phyloP scores from a whole-genome alignment of 2,888 invertebrate genomes.

The Isotomurus palustris region DNA sequence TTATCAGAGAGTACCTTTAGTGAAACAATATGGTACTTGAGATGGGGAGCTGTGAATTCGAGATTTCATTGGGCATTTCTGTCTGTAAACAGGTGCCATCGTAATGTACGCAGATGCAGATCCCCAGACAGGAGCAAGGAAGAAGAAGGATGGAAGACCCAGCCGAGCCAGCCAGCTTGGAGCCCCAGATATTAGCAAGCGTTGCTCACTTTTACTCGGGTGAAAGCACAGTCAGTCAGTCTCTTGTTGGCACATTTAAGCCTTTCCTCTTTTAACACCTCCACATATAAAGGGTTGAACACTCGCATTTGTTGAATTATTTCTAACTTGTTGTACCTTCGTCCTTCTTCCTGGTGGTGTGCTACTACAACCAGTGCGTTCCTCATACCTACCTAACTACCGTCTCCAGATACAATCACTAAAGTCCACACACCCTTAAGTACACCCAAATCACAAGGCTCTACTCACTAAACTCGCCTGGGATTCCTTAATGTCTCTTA shows the following conservation, averaged over 20 bases:
- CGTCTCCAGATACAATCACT: too few relatives aligned
- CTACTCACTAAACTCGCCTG: too few relatives aligned
- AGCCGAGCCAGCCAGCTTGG: constrained; percentile 11
- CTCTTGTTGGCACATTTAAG: background rate
- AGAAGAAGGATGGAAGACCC: background rate
- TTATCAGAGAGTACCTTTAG: background rate
- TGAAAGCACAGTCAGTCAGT: constrained; percentile 3
- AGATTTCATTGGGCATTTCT: constrained; percentile 38
- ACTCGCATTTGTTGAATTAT: background rate
- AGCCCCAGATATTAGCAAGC: background rate
- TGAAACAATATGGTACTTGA: constrained; percentile 17
- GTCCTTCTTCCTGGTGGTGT: background rate
- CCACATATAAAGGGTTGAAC: background rate
- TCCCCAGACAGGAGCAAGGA: constrained; percentile 21
- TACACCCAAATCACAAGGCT: too few relatives aligned
- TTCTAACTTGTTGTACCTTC: constrained; percentile 4
- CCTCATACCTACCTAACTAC: too few relatives aligned
- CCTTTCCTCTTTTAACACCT: background rate
- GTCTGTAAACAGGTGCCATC: constrained; percentile 38
- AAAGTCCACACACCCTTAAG: too few relatives aligned
- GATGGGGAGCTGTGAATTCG: constrained; percentile 34
- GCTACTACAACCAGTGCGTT: background rate
- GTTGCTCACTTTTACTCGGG: constrained; percentile 14
- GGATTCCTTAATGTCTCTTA: too few relatives aligned
- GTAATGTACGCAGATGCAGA: constrained; percentile 37